These are phyloP conservation scores for Squalus acanthias DNA, from an alignment of 2,797 vertebrate genomes.

Conservation along the genomic window DNA sequence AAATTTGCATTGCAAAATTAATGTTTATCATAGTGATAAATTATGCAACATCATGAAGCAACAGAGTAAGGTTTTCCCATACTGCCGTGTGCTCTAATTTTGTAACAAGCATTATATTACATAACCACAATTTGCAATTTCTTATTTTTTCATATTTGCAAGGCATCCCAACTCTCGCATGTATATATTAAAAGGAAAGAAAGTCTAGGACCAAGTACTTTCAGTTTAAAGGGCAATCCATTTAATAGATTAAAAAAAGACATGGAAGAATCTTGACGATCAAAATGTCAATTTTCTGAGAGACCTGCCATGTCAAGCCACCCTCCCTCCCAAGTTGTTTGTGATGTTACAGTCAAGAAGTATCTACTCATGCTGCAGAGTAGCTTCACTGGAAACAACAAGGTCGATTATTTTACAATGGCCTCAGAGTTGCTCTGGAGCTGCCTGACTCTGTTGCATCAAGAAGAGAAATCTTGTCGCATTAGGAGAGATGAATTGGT, in stretches of 20 bases:
- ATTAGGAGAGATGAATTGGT: not conserved
- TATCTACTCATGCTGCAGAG: not conserved
- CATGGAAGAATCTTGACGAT: not conserved
- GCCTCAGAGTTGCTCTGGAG: not conserved
- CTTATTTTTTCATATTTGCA: not conserved
- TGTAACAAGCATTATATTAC: not conserved
- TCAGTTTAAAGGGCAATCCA: not conserved
- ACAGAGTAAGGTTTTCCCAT: not conserved
- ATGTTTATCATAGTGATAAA: not conserved
- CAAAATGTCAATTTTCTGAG: not conserved
- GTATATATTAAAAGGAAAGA: not conserved
- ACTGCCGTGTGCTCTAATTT: not conserved
- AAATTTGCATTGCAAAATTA: not conserved
- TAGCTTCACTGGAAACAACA: not conserved
- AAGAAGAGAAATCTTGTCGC: not conserved
- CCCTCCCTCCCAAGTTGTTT: not conserved
- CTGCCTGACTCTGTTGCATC: not conserved
- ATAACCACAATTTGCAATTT: not conserved
- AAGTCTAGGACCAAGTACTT: not conserved
- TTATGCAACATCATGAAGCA: not conserved
- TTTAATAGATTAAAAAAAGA: not conserved
- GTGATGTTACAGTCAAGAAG: not conserved
- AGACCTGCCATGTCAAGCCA: not conserved
- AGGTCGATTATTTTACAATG: not conserved
- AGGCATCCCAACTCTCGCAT: not conserved